These are phyloP conservation scores for Brachyhypopomus occidentalis DNA, from an alignment of 2,113 vertebrate species.

Conservation along the genomic window DNA sequence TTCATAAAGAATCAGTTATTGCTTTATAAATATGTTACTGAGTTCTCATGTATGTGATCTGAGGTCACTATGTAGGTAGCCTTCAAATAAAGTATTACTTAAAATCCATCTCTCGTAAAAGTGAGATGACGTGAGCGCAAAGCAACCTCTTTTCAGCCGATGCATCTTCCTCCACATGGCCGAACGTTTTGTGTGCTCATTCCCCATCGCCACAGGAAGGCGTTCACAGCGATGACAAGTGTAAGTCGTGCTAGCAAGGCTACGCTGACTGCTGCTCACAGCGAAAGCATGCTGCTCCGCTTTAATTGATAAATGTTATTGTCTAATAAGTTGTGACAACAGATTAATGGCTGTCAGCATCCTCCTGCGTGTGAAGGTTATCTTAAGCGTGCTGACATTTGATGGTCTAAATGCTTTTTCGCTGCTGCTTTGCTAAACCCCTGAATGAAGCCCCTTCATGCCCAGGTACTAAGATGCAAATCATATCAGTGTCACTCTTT, in stretches of 20 bases:
- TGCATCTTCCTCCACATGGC: not conserved
- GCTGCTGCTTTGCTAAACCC: not conserved
- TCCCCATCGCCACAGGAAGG: not conserved
- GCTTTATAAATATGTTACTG: too few species aligned
- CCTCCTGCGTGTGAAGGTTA: constrained; percentile 60
- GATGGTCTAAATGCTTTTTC: constrained; percentile 63
- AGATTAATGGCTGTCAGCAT: constrained; percentile 60
- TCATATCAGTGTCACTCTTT: too few species aligned
- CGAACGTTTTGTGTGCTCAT: not conserved
- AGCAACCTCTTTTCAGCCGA: not conserved
- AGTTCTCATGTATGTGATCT: too few species aligned
- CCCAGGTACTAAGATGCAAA: too few species aligned
- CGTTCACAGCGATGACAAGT: not conserved
- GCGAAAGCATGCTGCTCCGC: not conserved
- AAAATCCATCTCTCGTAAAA: too few species aligned
- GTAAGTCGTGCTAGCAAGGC: not conserved
- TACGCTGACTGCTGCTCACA: not conserved
- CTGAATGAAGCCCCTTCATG: too few species aligned
- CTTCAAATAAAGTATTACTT: too few species aligned
- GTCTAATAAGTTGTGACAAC: constrained; percentile 65
- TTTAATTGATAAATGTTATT: constrained; percentile 67
- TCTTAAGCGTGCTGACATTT: constrained; percentile 42
- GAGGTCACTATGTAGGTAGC: too few species aligned
- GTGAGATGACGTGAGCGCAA: too few species aligned
- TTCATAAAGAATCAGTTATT: too few species aligned